Conservation (phyloP, 1,140 invertebrate species). For the Procambarus clarkii region DNA sequence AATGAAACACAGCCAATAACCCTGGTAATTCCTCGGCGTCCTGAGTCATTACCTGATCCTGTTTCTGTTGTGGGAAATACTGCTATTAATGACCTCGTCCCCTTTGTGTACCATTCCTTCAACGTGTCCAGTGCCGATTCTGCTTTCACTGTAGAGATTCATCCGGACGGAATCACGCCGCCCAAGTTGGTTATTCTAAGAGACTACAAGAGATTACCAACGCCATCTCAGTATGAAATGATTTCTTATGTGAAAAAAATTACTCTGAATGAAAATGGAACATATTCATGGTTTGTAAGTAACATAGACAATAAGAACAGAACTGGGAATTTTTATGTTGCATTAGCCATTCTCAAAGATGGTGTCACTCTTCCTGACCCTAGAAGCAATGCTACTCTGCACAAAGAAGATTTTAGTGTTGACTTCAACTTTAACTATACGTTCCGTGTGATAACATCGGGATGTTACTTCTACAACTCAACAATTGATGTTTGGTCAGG, state of each 20-base stretch:
- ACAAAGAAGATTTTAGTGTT: neutral
- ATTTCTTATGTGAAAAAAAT: slow-evolving; percentile 1
- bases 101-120: slow-evolving; percentile 36
- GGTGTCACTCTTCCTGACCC: neutral
- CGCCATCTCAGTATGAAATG: slow-evolving; percentile 24
- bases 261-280: slow-evolving; percentile 15
- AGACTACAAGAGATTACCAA: slow-evolving; percentile 42
- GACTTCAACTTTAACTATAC: slow-evolving; percentile 6
- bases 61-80: neutral
- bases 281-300: slow-evolving; percentile 18
- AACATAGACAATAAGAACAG: slow-evolving; percentile 41
- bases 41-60: slow-evolving; percentile 22
- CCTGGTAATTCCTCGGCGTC: slow-evolving; percentile 8
- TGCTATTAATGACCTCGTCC: neutral
- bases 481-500: slow-evolving; percentile 13
- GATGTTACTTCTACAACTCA: slow-evolving; percentile 49
- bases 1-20: slow-evolving; percentile 24
- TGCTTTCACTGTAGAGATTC: slow-evolving; percentile 33
- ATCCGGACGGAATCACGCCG: neutral
- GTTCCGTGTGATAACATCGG: slow-evolving; percentile 26
- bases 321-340: slow-evolving; percentile 30
- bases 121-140: slow-evolving; percentile 8
- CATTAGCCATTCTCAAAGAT: slow-evolving; percentile 1
- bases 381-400: neutral
- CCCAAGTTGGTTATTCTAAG: slow-evolving; percentile 24